Conservation (phyloP, 2,797 vertebrate genomes). For the Poeciliopsis infans region DNA sequence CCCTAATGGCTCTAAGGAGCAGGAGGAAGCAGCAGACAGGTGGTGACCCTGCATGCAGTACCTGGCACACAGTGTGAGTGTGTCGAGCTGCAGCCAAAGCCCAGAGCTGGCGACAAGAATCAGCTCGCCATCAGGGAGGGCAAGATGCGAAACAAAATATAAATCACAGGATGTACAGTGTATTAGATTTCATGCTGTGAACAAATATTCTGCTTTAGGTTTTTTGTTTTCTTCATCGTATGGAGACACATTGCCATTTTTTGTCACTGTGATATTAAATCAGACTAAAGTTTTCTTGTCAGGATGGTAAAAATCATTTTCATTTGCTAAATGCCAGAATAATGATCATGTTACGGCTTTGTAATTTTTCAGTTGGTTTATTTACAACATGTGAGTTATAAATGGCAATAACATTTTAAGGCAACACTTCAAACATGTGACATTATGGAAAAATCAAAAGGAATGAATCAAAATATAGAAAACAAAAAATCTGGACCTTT, state of each 20-base stretch:
- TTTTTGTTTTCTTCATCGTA: not conserved
- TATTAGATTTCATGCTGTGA: not conserved
- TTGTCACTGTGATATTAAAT: not conserved
- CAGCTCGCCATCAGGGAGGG: constrained; percentile 48
- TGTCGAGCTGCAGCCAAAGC: constrained; percentile 54
- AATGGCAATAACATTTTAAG: not conserved
- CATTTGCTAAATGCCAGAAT: not conserved
- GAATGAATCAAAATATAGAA: not conserved
- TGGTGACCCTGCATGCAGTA: constrained; percentile 77
- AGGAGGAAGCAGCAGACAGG: constrained; percentile 68
- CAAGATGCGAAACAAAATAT: not conserved
- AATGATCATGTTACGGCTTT: not conserved
- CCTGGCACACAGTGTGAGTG: constrained; percentile 55
- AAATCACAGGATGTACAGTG: constrained; percentile 3
- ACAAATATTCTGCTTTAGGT: not conserved
- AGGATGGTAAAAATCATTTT: not conserved
- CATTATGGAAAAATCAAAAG: too few relatives aligned
- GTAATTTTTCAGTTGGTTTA: not conserved
- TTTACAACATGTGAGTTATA: not conserved
- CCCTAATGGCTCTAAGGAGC: constrained; percentile 29
- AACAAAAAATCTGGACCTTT: not conserved
- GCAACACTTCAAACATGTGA: not conserved
- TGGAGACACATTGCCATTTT: not conserved
- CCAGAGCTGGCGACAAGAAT: constrained; percentile 50
- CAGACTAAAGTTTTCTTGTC: not conserved